Evolutionary conservation across 2,797 vertebrate genomes (phyloP).

Genomic region (Enteromius viviparus): DNA sequence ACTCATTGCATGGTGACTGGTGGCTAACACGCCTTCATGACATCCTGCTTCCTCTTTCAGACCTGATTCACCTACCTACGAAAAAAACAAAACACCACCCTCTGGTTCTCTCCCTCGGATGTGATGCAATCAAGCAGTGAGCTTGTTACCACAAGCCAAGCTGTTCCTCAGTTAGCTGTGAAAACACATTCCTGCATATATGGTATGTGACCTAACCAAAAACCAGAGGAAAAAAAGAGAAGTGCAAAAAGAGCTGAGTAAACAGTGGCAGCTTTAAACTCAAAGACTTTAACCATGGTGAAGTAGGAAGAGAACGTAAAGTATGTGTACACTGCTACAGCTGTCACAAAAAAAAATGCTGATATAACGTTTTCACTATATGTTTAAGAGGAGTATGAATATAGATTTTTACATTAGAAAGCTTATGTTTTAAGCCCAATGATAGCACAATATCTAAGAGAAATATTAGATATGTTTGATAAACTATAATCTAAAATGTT

Average conservation of each 20-base stretch:
- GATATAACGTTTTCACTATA: neutral
- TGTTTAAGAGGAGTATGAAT: neutral
- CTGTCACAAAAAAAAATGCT: neutral
- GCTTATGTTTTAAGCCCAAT: neutral
- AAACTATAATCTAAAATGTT: too few relatives aligned
- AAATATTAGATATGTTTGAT: too few relatives aligned
- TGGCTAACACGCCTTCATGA: slow-evolving; percentile 62
- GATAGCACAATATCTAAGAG: neutral
- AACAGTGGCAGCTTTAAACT: slow-evolving; percentile 23
- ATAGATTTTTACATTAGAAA: neutral
- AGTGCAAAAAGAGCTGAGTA: slow-evolving; percentile 44
- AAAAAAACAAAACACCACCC: slow-evolving; percentile 33
- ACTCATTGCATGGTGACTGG: slow-evolving; percentile 31
- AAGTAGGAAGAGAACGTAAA: slow-evolving; percentile 23
- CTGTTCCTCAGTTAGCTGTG: slow-evolving; percentile 63
- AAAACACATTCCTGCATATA: slow-evolving; percentile 72
- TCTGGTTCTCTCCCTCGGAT: slow-evolving; percentile 59
- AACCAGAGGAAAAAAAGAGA: slow-evolving; percentile 22
- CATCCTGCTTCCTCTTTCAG: slow-evolving; percentile 80
- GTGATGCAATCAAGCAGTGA: slow-evolving; percentile 77
- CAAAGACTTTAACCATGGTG: slow-evolving; percentile 38
- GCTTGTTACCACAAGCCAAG: slow-evolving; percentile 80
- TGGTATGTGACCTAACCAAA: slow-evolving; percentile 68
- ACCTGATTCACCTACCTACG: slow-evolving; percentile 67
- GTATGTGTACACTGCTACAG: slow-evolving; percentile 8